phyloP scores from a whole-genome alignment of 2,797 vertebrate species.

The Lateolabrax maculatus region DNA sequence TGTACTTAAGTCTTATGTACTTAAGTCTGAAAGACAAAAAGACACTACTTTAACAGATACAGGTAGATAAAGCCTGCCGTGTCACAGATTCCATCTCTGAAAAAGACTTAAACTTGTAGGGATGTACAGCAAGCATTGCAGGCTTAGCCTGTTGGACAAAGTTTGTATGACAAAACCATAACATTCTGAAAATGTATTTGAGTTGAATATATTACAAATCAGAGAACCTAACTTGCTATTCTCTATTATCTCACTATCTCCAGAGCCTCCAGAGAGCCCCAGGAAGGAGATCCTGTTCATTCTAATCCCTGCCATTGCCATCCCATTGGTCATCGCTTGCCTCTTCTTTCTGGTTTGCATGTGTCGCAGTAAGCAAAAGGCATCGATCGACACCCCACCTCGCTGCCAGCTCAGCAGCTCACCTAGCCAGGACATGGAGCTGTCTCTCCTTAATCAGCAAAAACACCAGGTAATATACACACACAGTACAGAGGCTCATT shows the following conservation, averaged over 20 bases:
- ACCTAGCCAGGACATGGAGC: constrained; percentile 94
- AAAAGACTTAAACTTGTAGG: no score
- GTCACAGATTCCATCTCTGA: no score
- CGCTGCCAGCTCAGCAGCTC: constrained; percentile 90
- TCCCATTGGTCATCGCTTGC: constrained; percentile 94
- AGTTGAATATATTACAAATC: background rate
- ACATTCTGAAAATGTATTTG: background rate
- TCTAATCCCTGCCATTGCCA: constrained; percentile 94
- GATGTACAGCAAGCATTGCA: no score
- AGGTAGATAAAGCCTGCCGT: no score
- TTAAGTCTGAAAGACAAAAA: no score
- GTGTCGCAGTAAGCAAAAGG: constrained; percentile 97
- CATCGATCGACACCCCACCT: constrained; percentile 86
- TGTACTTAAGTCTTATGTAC: no score
- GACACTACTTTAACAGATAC: no score
- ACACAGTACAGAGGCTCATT: background rate
- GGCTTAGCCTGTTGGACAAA: no score
- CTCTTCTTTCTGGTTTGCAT: constrained; percentile 97
- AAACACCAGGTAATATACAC: constrained; percentile 89
- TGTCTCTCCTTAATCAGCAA: constrained; percentile 92
- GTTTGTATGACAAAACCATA: no score
- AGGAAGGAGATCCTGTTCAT: constrained; percentile 97
- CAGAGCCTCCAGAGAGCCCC: constrained; percentile 91
- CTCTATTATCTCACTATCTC: background rate
- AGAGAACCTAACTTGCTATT: background rate